Evolutionary conservation across 2,797 vertebrate genomes (phyloP).

Genomic region (Rhodeus uyekii): DNA sequence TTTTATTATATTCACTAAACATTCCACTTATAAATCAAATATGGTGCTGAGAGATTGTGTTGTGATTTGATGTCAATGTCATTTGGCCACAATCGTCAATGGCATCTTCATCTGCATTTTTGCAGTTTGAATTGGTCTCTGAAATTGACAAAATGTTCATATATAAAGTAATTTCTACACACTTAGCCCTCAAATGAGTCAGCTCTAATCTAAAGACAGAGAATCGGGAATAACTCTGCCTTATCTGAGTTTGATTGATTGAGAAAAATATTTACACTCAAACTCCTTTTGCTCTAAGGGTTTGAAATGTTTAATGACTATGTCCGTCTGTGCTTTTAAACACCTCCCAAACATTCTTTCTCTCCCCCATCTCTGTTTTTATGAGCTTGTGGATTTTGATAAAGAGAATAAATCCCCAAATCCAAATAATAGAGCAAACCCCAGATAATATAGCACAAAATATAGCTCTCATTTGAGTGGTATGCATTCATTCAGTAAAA

Average conservation of each 20-base stretch:
- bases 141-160: not conserved
- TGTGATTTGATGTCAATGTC: not conserved
- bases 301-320: conserved; percentile 59
- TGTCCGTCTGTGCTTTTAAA: conserved; percentile 49
- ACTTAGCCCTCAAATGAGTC: not conserved
- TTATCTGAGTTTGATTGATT: conserved; percentile 47
- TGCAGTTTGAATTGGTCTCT: not conserved
- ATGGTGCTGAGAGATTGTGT: not conserved
- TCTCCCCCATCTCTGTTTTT: conserved; percentile 21
- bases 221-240: not conserved
- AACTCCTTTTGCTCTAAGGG: conserved; percentile 44
- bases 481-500: not conserved
- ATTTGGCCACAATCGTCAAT: not conserved
- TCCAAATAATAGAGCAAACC: not conserved
- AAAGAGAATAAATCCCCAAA: conserved; percentile 11
- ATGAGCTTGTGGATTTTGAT: conserved; percentile 6
- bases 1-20: not conserved
- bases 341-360: conserved; percentile 40
- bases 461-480: not conserved
- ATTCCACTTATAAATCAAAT: not conserved
- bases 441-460: not conserved
- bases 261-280: conserved; percentile 34
- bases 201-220: conserved; percentile 3
- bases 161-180: not conserved
- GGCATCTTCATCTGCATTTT: not conserved